These are phyloP conservation scores for Mastigias papua DNA, from an alignment of 30 jellyfish, hydroid and myxozoan species.

Conservation along the genomic window DNA sequence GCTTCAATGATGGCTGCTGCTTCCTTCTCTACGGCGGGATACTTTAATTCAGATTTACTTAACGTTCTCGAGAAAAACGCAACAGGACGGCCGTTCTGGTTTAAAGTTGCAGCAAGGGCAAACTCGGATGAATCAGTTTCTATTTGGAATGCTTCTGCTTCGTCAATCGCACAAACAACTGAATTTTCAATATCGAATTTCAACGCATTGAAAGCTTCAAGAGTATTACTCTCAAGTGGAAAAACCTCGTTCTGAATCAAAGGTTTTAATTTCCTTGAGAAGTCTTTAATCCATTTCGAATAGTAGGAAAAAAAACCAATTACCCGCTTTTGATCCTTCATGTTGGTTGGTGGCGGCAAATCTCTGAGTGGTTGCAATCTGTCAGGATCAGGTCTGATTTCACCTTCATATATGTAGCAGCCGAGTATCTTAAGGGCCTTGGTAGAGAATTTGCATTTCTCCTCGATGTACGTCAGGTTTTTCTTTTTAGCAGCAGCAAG, in stretches of 20 bases:
- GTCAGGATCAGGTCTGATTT: constrained; percentile 82
- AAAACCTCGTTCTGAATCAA: constrained; percentile 39
- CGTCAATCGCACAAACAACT: constrained; percentile 38
- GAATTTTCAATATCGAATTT: constrained; percentile 43
- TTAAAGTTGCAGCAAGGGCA: constrained; percentile 81
- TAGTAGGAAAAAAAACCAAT: constrained; percentile 84
- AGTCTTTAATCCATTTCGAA: constrained; percentile 62
- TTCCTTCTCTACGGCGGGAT: constrained; percentile 78
- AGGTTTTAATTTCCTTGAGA: no score
- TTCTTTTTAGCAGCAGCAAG: constrained; percentile 56
- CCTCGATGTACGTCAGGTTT: constrained; percentile 59
- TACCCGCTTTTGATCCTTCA: constrained; percentile 39
- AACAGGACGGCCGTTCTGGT: constrained; percentile 88
- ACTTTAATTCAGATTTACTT: constrained; percentile 32
- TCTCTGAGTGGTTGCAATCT: constrained; percentile 75
- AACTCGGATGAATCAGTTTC: constrained; percentile 78
- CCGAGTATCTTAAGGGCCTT: constrained; percentile 60
- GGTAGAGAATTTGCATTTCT: constrained; percentile 67
- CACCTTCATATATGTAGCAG: constrained; percentile 49
- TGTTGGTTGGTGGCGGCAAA: constrained; percentile 67
- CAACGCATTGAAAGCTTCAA: constrained; percentile 53
- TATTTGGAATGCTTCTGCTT: constrained; percentile 15
- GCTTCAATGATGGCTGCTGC: constrained; percentile 85
- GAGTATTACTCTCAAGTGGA: constrained; percentile 44
- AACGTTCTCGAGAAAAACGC: constrained; percentile 77